Evolutionary conservation across 2,888 invertebrate species (phyloP), one percentile per base, ranked within the genome.

Genomic region (Sesia apiformis): DNA sequence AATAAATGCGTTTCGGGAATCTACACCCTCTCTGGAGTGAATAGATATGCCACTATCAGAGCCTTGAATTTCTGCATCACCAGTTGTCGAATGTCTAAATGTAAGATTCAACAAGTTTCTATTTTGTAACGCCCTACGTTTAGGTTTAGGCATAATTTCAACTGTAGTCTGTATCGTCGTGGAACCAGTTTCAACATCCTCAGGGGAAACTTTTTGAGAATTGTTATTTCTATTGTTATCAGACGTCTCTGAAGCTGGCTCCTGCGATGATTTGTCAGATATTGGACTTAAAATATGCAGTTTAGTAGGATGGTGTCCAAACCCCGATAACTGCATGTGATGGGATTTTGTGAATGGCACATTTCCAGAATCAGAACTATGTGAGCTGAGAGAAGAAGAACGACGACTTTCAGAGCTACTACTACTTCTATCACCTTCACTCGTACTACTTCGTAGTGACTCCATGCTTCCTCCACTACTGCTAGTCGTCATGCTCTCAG

Each of bases 401-500:
- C 94, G 94, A 53, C 94, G 91, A 76, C 95, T 95, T 72, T 95
- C 96, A 53, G 95, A 95, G 81, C 95, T 96, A 72, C 94, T 94
- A 56, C 95, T 95, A 72, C 96, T 96, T 65, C 95, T 90, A 72
- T 95, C 96, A 40, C 95, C 96, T 79, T 96, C 96, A 76, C 96
- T 96, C 56, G 95, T 96, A 76, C 95, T 95, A 81, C 96, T 96
- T 60, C 95, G 92, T 60, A 96, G 85, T 55, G 96, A 96, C 74
- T 96, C 96, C 93, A 96, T 94, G 78, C 96, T 96, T 50, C 95
- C 95, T 53, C 95, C 95, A 72, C 95, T 95, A 81, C 95, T 95
- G 71, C 95, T 96, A 4, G 95, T 95, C 41, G 95, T 95, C 92
- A 96, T 95, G 77, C 95, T 95, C 81, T 96, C 96, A 40, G 95